A percentile compares a stretch with the other conserved stretches of the same genome.
phyloP scores from a whole-genome alignment of 1,140 invertebrate genomes.

The roundworm (Caenorhabditis elegans) region DNA sequence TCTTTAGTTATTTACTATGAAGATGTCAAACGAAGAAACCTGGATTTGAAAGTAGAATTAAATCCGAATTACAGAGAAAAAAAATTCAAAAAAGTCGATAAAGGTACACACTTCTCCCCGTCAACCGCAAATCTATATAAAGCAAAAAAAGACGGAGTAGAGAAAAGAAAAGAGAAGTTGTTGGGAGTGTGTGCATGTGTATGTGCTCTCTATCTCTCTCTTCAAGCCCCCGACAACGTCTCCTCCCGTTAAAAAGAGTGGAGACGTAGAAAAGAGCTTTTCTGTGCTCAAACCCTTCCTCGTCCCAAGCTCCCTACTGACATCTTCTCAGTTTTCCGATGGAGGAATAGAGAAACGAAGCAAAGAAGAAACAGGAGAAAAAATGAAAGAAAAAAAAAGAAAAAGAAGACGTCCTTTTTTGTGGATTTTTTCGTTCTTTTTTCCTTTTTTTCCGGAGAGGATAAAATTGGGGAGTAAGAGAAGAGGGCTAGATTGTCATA shows the following conservation, averaged over 20 bases:
- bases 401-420: neutral
- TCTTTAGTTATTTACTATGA: too few species aligned
- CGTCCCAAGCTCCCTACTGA: neutral
- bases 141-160: neutral
- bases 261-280: too few species aligned
- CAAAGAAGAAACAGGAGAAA: neutral
- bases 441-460: neutral
- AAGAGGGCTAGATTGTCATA: too few species aligned
- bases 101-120: neutral
- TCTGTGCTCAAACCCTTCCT: too few species aligned
- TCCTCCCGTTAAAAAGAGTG: too few species aligned
- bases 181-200: constrained; percentile 6
- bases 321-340: neutral
- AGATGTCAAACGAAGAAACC: too few species aligned
- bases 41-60: too few species aligned
- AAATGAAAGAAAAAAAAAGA: neutral
- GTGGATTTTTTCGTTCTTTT: too few species aligned
- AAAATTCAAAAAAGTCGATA: neutral
- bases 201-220: neutral
- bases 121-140: neutral
- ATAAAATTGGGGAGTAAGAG: too few species aligned
- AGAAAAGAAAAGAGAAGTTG: neutral
- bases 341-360: neutral
- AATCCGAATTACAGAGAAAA: too few species aligned
- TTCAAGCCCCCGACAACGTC: neutral